These are phyloP conservation scores for Pterocles burchelli DNA, from an alignment of 2,113 vertebrate species.

Conservation along the genomic window DNA sequence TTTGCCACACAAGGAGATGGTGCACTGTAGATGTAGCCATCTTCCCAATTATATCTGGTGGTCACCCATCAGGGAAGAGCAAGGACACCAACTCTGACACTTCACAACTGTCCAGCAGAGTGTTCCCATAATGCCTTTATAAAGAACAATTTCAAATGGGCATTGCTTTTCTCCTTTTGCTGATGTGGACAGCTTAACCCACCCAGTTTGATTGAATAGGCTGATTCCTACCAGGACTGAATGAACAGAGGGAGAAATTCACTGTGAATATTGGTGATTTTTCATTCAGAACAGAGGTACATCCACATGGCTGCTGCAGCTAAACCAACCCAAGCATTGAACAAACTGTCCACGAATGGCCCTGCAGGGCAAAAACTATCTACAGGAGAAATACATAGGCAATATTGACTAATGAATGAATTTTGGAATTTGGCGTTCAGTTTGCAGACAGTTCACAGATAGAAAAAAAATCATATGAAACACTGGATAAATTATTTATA, in stretches of 20 bases:
- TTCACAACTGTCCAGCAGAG: background rate
- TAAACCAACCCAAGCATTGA: constrained; percentile 64
- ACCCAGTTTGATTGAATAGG: background rate
- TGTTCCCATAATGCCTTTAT: background rate
- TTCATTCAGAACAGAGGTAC: constrained; percentile 24
- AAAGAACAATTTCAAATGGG: background rate
- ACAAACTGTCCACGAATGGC: constrained; percentile 60
- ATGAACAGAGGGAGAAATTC: constrained; percentile 2
- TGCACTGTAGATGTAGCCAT: background rate
- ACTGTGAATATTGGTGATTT: constrained; percentile 20
- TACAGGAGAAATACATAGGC: constrained; percentile 35
- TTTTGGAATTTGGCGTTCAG: constrained; percentile 36
- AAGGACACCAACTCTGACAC: background rate
- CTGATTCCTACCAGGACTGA: background rate
- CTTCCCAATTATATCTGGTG: background rate
- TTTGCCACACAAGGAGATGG: background rate
- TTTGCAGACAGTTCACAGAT: constrained; percentile 34
- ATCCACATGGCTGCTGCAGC: constrained; percentile 28
- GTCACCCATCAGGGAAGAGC: background rate
- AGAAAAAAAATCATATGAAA: background rate
- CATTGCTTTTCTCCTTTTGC: background rate
- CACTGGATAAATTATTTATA: constrained; percentile 35
- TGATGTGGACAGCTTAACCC: background rate
- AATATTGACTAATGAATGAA: constrained; percentile 64
- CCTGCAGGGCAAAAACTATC: constrained; percentile 56